These are phyloP conservation scores for Pygoscelis adeliae DNA, from an alignment of 2,113 vertebrate genomes.

Conservation along the genomic window DNA sequence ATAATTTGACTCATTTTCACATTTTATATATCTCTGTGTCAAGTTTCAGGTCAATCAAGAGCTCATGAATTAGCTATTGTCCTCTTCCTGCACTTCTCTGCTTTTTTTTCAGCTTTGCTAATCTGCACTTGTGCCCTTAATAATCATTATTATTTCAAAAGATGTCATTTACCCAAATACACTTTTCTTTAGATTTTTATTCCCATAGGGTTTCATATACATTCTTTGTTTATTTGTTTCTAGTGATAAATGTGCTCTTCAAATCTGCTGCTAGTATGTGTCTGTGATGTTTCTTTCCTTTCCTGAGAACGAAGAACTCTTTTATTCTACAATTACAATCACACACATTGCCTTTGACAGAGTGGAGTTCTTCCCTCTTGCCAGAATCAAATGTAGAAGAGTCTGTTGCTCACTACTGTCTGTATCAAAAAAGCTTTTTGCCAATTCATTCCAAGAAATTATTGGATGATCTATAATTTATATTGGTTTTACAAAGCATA, in stretches of 20 bases:
- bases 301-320: neutral
- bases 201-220: neutral
- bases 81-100: neutral
- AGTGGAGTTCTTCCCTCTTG: neutral
- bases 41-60: neutral
- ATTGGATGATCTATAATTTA: neutral
- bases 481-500: neutral
- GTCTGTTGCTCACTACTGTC: neutral
- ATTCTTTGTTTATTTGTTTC: neutral
- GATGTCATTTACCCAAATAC: rapidly evolving
- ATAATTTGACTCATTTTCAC: neutral
- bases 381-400: neutral
- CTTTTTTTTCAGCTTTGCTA: neutral
- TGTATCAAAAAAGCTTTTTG: neutral
- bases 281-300: neutral
- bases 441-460: neutral
- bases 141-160: neutral
- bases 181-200: neutral
- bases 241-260: neutral
- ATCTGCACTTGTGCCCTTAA: neutral
- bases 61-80: neutral
- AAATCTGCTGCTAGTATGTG: neutral
- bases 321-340: neutral
- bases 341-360: neutral
- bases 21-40: neutral